phyloP scores from a whole-genome alignment of 2,113 vertebrate genomes.

The Channa argus region DNA sequence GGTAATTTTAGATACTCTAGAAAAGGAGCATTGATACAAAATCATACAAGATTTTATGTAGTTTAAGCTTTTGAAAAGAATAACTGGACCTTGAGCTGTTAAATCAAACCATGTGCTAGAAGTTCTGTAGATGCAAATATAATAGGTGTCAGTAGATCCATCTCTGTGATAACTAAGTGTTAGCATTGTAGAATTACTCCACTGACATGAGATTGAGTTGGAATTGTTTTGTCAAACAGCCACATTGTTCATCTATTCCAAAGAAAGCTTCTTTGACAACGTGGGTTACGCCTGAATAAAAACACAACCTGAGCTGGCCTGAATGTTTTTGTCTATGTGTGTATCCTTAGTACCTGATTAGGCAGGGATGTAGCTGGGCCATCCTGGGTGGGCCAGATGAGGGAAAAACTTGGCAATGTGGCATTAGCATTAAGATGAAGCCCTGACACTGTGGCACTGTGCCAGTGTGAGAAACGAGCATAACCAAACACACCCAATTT shows the following conservation, averaged over 20 bases:
- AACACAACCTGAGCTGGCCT: conserved; percentile 4
- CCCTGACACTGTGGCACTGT: conserved; percentile 31
- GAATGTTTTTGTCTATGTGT: not conserved
- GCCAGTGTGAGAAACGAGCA: conserved; percentile 22
- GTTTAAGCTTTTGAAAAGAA: not conserved
- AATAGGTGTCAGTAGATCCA: not conserved
- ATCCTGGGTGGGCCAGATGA: conserved; percentile 60
- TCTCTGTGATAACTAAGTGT: not conserved
- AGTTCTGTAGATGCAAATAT: too few species aligned
- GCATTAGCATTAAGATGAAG: conserved; percentile 45
- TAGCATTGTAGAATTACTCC: not conserved
- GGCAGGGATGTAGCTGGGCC: conserved; percentile 13
- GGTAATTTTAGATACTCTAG: not conserved
- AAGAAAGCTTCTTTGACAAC: not conserved
- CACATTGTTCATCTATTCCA: not conserved
- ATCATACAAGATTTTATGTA: too few species aligned
- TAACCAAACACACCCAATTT: conserved; percentile 18
- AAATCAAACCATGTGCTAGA: too few species aligned
- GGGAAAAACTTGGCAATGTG: conserved; percentile 60
- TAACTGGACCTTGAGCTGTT: too few species aligned
- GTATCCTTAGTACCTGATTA: conserved; percentile 22
- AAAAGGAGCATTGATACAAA: not conserved
- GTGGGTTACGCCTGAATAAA: not conserved
- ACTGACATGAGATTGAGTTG: too few species aligned
- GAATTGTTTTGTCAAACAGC: conserved; percentile 1